These are phyloP conservation scores for Meiosimyza decipiens DNA, from an alignment of 2,888 invertebrate genomes.

Conservation along the genomic window DNA sequence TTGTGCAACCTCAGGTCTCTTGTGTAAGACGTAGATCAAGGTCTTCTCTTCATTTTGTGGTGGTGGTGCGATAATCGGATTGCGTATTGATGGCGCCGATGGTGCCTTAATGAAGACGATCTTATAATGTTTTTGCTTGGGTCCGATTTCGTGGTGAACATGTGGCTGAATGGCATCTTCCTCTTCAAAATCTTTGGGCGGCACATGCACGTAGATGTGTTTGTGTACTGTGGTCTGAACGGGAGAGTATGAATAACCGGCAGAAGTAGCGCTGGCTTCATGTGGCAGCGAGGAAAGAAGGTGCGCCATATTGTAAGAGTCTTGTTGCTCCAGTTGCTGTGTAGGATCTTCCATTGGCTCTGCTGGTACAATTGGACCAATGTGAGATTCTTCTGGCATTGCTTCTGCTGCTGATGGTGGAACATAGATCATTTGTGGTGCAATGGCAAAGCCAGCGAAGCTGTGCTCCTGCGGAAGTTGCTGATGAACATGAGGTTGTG, in stretches of 20 bases:
- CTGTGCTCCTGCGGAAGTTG: slow-evolving; percentile 55
- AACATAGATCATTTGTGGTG: slow-evolving; percentile 46
- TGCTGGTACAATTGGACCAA: slow-evolving; percentile 44
- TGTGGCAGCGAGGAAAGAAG: slow-evolving; percentile 53
- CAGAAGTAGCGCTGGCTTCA: slow-evolving; percentile 43
- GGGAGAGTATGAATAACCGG: slow-evolving; percentile 56
- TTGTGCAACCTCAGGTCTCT: slow-evolving; percentile 84
- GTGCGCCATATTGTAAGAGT: slow-evolving; percentile 61
- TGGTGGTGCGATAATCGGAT: slow-evolving; percentile 81
- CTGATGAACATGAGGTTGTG: slow-evolving; percentile 56
- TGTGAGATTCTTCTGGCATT: background rate
- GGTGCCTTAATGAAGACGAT: slow-evolving; percentile 93
- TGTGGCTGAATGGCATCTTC: slow-evolving; percentile 59
- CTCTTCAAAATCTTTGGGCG: slow-evolving; percentile 62
- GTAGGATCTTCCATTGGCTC: slow-evolving; percentile 35
- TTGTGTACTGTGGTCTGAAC: slow-evolving; percentile 59
- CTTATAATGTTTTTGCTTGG: slow-evolving; percentile 88
- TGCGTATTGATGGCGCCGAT: slow-evolving; percentile 80
- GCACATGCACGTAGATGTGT: slow-evolving; percentile 65
- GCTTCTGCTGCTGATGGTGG: slow-evolving; percentile 28
- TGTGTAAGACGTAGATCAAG: slow-evolving; percentile 86
- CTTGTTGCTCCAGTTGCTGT: slow-evolving; percentile 46
- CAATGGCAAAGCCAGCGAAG: slow-evolving; percentile 50
- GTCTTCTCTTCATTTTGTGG: slow-evolving; percentile 88
- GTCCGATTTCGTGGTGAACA: slow-evolving; percentile 64